Conservation (phyloP, 2,888 invertebrate genomes). For the Cosmia pyralina region DNA sequence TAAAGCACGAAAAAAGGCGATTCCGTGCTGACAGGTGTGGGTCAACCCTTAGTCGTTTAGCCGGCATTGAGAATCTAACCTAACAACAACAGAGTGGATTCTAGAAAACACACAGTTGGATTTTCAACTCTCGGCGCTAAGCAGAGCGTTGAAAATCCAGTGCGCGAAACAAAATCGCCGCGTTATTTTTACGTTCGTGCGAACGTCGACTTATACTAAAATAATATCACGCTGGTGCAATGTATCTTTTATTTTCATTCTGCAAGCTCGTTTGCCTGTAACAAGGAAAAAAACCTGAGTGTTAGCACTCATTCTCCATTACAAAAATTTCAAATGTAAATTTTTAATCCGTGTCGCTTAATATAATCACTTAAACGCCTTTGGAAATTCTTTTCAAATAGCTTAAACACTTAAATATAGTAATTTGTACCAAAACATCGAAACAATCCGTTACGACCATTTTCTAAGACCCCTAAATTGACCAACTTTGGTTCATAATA, state of each 20-base stretch:
- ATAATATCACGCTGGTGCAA: no score
- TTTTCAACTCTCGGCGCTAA: no score
- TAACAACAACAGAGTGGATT: no score
- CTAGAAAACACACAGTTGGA: no score
- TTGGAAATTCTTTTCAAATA: constrained; percentile 78
- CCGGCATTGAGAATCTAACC: no score
- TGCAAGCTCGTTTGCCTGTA: not conserved
- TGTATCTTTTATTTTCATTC: not conserved
- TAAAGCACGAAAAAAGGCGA: no score
- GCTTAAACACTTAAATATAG: constrained; percentile 79
- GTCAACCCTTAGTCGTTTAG: no score
- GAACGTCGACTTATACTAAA: no score
- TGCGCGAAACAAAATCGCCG: no score
- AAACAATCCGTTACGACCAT: constrained; percentile 59
- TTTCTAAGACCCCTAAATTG: not conserved
- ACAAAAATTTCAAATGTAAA: constrained; percentile 68
- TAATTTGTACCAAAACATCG: constrained; percentile 75
- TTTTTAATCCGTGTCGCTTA: constrained; percentile 70
- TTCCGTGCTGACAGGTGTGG: no score
- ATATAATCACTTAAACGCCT: constrained; percentile 68
- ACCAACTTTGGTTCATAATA: not conserved
- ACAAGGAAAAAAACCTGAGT: not conserved
- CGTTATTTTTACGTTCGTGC: no score
- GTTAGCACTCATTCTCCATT: constrained; percentile 5
- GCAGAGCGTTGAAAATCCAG: no score